These are phyloP conservation scores for Caranx melampygus DNA, from an alignment of 2,113 vertebrate genomes.

Conservation along the genomic window DNA sequence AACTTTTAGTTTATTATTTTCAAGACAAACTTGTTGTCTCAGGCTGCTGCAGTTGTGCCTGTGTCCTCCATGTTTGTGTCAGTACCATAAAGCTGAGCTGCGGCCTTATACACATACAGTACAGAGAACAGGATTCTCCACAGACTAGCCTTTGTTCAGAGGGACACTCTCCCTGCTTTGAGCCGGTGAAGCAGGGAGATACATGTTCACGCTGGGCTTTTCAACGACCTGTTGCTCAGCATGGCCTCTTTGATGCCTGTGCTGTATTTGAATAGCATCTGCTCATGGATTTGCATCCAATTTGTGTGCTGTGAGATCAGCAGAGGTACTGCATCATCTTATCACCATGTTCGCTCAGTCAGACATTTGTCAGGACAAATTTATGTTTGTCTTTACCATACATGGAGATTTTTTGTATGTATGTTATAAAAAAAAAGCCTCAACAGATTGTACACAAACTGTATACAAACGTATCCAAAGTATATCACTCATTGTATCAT, in stretches of 20 bases:
- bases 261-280: conserved; percentile 65
- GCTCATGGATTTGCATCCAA: conserved; percentile 68
- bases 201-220: conserved; percentile 31
- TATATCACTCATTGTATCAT: not conserved
- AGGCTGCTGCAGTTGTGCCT: not conserved
- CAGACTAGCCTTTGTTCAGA: conserved; percentile 33
- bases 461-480: not conserved
- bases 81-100: conserved; percentile 10
- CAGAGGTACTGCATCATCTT: conserved; percentile 4
- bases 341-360: conserved; percentile 17
- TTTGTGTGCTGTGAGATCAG: conserved; percentile 67
- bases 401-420: conserved; percentile 8
- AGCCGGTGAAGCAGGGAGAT: conserved; percentile 29
- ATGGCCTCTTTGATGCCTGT: conserved; percentile 32
- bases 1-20: not conserved
- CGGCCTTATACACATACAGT: not conserved
- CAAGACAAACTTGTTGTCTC: not conserved
- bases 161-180: conserved; percentile 14
- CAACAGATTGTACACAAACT: no score
- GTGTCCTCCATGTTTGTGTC: conserved; percentile 19
- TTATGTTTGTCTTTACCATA: conserved; percentile 6
- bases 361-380: conserved; percentile 5
- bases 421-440: not conserved
- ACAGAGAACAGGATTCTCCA: not conserved
- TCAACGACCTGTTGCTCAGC: conserved; percentile 29